Evolutionary conservation across 2,888 invertebrate genomes (phyloP).

Genomic region (Lordiphosa fenestrarum): DNA sequence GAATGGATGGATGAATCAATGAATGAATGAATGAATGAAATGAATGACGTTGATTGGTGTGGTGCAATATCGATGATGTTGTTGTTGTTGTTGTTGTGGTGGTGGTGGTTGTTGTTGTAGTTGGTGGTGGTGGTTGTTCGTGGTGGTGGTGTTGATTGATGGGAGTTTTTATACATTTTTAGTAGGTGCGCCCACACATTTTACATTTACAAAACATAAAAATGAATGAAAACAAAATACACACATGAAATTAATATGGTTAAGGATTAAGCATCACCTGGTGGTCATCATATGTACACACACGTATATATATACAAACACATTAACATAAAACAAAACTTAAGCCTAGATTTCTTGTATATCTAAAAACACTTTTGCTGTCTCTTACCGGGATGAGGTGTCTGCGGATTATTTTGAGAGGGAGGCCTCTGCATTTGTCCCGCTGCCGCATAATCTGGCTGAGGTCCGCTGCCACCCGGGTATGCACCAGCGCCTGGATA

Average conservation of each 20-base stretch:
- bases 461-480: conserved; percentile 80
- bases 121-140: too few species aligned
- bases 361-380: background rate
- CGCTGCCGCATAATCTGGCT: conserved; percentile 84
- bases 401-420: conserved; percentile 84
- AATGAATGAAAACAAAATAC: conserved; percentile 65
- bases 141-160: conserved; percentile 38
- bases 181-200: conserved; percentile 70
- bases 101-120: conserved; percentile 36
- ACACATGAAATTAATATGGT: conserved; percentile 29
- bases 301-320: conserved; percentile 16
- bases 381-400: conserved; percentile 84
- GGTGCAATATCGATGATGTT: conserved; percentile 18
- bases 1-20: conserved; percentile 41
- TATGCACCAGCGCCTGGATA: conserved; percentile 85
- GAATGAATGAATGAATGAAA: conserved; percentile 36
- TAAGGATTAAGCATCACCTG: conserved; percentile 8
- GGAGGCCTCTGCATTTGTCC: conserved; percentile 88
- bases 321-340: conserved; percentile 14
- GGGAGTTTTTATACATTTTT: conserved; percentile 36
- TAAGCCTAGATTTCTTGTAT: conserved; percentile 7
- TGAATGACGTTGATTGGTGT: conserved; percentile 31
- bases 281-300: conserved; percentile 2
- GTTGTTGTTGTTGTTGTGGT: conserved; percentile 35
- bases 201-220: conserved; percentile 65